Percentiles rank a stretch among this genome's conserved stretches.
These are phyloP conservation scores for Apeira syringaria DNA, from an alignment of 2,888 invertebrate species.

Conservation along the genomic window DNA sequence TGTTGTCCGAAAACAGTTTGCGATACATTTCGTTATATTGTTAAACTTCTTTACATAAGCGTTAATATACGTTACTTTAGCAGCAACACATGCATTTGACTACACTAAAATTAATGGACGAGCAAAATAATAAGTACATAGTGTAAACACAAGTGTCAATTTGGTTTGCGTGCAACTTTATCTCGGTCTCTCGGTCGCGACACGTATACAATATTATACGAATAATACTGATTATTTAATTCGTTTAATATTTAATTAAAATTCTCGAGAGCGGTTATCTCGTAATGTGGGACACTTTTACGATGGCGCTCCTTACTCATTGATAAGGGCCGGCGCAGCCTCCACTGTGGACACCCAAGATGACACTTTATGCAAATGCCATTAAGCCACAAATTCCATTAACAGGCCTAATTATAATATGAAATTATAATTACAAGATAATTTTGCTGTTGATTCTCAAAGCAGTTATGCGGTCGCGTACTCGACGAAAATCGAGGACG, in stretches of 20 bases:
- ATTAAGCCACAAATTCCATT: conserved; percentile 72
- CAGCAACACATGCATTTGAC: conserved; percentile 51
- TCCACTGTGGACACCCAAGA: conserved; percentile 63
- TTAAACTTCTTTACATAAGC: conserved; percentile 17
- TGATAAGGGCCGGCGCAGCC: conserved; percentile 68
- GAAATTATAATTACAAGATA: conserved; percentile 81
- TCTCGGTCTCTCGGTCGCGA: conserved; percentile 64
- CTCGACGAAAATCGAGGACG: conserved; percentile 53
- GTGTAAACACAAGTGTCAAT: conserved; percentile 54
- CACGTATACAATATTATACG: conserved; percentile 78
- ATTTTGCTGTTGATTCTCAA: conserved; percentile 73
- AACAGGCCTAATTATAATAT: conserved; percentile 67
- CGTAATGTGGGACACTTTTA: conserved; percentile 83
- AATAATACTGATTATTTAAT: conserved; percentile 84
- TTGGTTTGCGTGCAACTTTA: conserved; percentile 61
- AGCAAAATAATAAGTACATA: conserved; percentile 41
- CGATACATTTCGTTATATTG: conserved; percentile 41
- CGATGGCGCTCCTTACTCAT: conserved; percentile 78
- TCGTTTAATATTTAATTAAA: conserved; percentile 83
- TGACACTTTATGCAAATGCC: conserved; percentile 69
- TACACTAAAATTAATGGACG: conserved; percentile 36
- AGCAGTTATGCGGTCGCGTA: conserved; percentile 69
- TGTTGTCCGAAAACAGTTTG: conserved; percentile 47
- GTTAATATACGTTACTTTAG: conserved; percentile 35
- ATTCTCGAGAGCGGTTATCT: conserved; percentile 81